A percentile compares a stretch with the other conserved stretches of the same genome.
Evolutionary conservation across 2,888 invertebrate species (phyloP).

Genomic region (Pharmacophagus antenor): DNA sequence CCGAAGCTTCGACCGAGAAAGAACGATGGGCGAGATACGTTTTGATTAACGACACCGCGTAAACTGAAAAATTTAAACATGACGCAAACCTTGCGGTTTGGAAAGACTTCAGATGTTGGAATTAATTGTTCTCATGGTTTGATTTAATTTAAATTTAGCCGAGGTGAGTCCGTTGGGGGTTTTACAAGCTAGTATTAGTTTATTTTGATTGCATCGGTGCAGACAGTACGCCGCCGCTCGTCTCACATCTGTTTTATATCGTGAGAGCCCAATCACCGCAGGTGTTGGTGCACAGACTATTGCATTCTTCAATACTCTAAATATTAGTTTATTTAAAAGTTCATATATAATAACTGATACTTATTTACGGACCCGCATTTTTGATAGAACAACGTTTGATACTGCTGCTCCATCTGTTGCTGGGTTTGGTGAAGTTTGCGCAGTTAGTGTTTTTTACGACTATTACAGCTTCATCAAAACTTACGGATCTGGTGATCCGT

Average conservation of each 20-base stretch:
- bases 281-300: background rate
- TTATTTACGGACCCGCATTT: too few relatives aligned
- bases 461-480: too few relatives aligned
- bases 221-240: constrained; percentile 38
- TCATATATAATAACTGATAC: too few relatives aligned
- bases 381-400: too few relatives aligned
- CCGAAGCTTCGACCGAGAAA: constrained; percentile 30
- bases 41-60: constrained; percentile 37
- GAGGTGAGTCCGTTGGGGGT: constrained; percentile 14
- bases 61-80: constrained; percentile 34
- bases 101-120: constrained; percentile 11
- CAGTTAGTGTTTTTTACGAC: too few relatives aligned
- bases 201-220: constrained; percentile 30
- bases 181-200: constrained; percentile 10
- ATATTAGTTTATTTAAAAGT: background rate
- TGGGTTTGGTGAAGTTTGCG: too few relatives aligned
- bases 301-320: background rate
- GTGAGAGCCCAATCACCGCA: constrained; percentile 14
- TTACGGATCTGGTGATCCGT: too few relatives aligned
- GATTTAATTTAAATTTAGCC: constrained; percentile 17
- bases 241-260: constrained; percentile 15
- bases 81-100: constrained; percentile 23
- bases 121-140: constrained; percentile 15
- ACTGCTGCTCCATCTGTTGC: too few relatives aligned
- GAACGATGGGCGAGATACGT: constrained; percentile 29